A percentile compares a stretch with the other conserved stretches of the same genome.
These are phyloP conservation scores for Balaeniceps rex DNA, from an alignment of 2,113 vertebrate species.

Conservation along the genomic window DNA sequence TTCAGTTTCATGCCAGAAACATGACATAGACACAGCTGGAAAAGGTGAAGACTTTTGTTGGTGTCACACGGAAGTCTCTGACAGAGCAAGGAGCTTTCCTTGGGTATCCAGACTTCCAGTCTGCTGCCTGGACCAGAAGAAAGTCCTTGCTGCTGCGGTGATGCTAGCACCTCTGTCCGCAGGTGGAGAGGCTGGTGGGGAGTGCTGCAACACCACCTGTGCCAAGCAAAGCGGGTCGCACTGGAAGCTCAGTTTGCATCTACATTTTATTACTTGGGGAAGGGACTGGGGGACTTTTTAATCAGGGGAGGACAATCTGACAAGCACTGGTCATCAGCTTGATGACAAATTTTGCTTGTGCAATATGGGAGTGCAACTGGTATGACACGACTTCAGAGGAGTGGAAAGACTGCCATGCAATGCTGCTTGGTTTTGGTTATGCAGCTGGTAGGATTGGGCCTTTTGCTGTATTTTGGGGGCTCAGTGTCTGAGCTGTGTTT, in stretches of 20 bases:
- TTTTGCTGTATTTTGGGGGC: accelerated
- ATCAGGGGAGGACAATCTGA: background rate
- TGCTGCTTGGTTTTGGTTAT: background rate
- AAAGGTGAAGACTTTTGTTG: background rate
- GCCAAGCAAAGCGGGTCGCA: accelerated
- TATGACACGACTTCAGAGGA: background rate
- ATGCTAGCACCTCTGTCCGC: background rate
- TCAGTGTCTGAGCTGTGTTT: background rate
- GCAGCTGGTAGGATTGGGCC: no score
- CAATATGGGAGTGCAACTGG: background rate
- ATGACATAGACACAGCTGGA: background rate
- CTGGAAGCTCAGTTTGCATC: background rate
- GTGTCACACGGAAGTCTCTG: background rate
- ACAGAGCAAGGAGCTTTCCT: background rate
- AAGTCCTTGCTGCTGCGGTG: background rate
- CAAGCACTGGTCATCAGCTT: background rate
- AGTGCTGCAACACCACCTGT: background rate
- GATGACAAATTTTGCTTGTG: background rate
- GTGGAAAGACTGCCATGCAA: background rate
- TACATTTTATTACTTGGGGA: background rate
- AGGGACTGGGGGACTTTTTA: background rate
- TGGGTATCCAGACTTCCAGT: background rate
- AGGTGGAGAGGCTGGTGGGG: no score
- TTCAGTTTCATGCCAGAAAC: background rate
- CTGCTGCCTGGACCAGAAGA: background rate